Evolutionary conservation across 2,797 vertebrate species (phyloP).

Genomic region (Rousettus madagascariensis): DNA sequence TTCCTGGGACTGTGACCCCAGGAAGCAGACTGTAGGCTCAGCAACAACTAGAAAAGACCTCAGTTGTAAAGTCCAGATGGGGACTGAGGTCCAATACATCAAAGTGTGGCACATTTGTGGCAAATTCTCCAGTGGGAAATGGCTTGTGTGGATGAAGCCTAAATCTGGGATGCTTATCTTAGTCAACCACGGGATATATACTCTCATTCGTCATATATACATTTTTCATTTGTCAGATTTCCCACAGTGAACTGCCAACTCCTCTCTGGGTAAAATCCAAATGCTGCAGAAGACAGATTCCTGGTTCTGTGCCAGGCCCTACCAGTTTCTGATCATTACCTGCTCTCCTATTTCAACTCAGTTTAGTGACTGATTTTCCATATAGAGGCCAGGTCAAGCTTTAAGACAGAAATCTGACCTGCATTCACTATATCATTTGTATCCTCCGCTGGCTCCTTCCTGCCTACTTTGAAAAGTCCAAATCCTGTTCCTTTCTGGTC

Average conservation of each 20-base stretch:
- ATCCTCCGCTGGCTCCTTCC: neutral
- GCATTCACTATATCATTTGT: neutral
- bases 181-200: neutral
- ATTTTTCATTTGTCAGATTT: slow-evolving; percentile 27
- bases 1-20: neutral
- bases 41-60: neutral
- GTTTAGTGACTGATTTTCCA: neutral
- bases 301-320: neutral
- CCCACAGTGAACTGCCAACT: neutral
- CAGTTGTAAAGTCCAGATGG: neutral
- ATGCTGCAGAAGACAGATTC: neutral
- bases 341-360: neutral
- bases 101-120: neutral
- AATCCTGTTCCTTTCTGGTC: neutral
- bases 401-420: neutral
- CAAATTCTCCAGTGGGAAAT: neutral
- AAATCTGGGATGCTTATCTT: neutral
- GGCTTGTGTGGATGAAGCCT: neutral
- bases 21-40: neutral
- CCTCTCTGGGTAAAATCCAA: neutral
- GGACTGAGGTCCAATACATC: neutral
- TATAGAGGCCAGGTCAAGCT: neutral
- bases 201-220: neutral
- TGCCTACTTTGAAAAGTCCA: neutral
- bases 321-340: slow-evolving; percentile 18